Conservation (phyloP, 2,888 invertebrate genomes). For the Calameuta pallipes region DNA sequence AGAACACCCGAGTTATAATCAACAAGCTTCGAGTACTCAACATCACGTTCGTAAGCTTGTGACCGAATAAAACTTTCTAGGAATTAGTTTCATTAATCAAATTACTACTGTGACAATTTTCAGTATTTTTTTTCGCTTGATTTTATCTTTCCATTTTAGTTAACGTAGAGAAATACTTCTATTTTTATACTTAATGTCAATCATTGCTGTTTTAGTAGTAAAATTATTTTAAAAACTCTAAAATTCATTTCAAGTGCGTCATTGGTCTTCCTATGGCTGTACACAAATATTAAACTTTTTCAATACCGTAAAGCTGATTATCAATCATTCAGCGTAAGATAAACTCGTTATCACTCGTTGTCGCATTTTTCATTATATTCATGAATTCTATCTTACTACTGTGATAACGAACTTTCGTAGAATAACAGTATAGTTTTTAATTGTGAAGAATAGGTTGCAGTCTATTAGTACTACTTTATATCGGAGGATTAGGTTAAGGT, state of each 20-base stretch:
- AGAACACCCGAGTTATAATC: neutral
- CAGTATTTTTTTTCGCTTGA: neutral
- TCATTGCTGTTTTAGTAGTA: neutral
- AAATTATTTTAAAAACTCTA: neutral
- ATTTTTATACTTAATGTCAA: neutral
- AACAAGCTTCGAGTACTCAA: neutral
- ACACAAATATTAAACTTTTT: neutral
- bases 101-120: neutral
- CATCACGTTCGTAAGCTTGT: neutral
- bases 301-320: neutral
- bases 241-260: neutral
- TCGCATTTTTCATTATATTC: neutral
- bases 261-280: neutral
- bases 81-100: neutral
- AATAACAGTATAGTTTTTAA: neutral
- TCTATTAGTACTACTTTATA: neutral
- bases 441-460: neutral
- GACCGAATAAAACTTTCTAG: neutral
- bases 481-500: too few species aligned
- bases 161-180: neutral
- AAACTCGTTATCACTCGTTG: neutral
- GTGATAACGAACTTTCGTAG: neutral
- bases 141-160: neutral
- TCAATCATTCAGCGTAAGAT: neutral
- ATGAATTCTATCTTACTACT: neutral